Percentiles rank a stretch among this genome's conserved stretches.
Evolutionary conservation across 2,888 invertebrate species (phyloP).

Genomic region (Lordiphosa andalusiaca): DNA sequence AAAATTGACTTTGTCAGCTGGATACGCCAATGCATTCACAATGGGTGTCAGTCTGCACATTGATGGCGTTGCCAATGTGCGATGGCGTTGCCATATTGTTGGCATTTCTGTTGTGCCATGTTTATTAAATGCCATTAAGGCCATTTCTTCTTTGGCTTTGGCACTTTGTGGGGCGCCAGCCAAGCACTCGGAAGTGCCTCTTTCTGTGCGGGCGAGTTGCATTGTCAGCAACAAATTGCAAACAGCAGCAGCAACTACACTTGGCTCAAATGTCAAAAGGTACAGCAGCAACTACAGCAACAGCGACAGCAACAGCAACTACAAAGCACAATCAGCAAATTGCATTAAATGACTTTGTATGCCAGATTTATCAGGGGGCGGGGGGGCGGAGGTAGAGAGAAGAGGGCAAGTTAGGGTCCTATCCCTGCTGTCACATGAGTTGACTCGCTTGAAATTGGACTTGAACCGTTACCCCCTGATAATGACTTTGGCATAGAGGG

Average conservation of each 20-base stretch:
- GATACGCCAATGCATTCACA: conserved; percentile 22
- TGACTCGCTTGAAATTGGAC: conserved; percentile 6
- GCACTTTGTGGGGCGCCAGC: conserved; percentile 5
- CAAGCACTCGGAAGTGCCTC: conserved; percentile 8
- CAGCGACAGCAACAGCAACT: conserved; percentile 22
- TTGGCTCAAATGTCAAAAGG: conserved; percentile 64
- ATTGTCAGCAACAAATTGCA: conserved; percentile 39
- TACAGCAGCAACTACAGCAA: conserved; percentile 31
- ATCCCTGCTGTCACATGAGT: conserved; percentile 7
- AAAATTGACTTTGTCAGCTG: conserved; percentile 21
- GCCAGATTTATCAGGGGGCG: conserved; percentile 26
- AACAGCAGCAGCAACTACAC: conserved; percentile 19
- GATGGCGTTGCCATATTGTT: conserved; percentile 54
- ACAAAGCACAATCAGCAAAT: conserved; percentile 64
- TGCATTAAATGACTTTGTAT: conserved; percentile 69
- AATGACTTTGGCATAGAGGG: too few relatives aligned
- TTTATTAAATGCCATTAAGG: conserved; percentile 15
- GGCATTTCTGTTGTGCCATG: conserved; percentile 50
- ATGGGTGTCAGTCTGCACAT: conserved; percentile 67
- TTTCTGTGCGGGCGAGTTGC: conserved; percentile 27
- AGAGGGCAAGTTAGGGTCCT: neutral
- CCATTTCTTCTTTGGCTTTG: neutral
- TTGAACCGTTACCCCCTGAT: conserved; percentile 2
- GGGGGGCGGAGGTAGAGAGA: neutral
- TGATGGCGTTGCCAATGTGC: too few relatives aligned